Base-by-base conservation (phyloP, 2,797 vertebrate genomes). In the Varecia variegata region DNA sequence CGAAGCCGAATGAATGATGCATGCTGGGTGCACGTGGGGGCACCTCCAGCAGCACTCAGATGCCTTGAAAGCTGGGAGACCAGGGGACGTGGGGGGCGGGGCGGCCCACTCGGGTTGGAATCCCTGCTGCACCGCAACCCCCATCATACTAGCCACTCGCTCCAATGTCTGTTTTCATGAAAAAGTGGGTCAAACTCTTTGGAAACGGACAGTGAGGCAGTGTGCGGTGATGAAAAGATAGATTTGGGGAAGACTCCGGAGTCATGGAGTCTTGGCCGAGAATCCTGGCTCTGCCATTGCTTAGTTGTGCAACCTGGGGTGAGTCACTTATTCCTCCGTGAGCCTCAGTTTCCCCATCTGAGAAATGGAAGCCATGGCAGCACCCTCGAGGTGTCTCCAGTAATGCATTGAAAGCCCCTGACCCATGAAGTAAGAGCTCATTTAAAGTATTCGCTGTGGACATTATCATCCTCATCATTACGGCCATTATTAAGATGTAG, bases 151-250 rank as follows among this genome's bases (percentile, higher is more conserved):
- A 12, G 68, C 68, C 50, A 20, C 77, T 7, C 23, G 25, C 79
- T 58, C 52, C 80, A 7, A 25, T 8, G 40, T n/a, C 83, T 62
- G 43, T 56, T 84, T 76, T 58, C 21, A 1, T 4, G 30, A 43
- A 84, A 95, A 97, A 90, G 82, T 94, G 80, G 92, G 92, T 96
- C 95, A 95, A 27, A 83, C 79, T 86, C 79, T 74, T 25, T 2
- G 73, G 47, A 56, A 58, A 15, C 0, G 1, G 73, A 93, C 88
- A 81, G 6, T 17, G 35, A n/a, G 47, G 56, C 84, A 25, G 68
- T 38, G 1, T 25, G 17, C 18, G 6, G 71, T 11, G 62, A 79
- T 3, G 13, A 67, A 43, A 54, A 32, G 70, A 62, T 38, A 18
- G 45, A 30, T 25, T 21, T 27, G 32, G 62, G 77, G 18, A 43